Evolutionary conservation across 2,113 vertebrate species (phyloP).

Genomic region (Amia ocellicauda): DNA sequence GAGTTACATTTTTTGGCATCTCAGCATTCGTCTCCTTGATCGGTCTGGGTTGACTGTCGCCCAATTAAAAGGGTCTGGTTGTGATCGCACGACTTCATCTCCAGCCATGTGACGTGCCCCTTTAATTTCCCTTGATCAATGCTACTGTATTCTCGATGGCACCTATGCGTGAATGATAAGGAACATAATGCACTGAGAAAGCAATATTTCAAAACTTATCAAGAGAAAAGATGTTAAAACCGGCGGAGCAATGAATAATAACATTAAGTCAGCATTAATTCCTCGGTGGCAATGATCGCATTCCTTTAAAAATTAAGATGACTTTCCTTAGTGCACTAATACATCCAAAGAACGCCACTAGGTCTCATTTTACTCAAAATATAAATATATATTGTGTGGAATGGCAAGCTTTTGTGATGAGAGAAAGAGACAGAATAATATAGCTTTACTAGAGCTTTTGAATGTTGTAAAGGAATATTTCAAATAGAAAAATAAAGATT

Average conservation of each 20-base stretch:
- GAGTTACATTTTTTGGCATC: too few relatives aligned
- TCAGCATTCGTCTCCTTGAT: too few relatives aligned
- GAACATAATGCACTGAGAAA: background rate
- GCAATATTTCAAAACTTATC: background rate
- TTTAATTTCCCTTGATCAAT: background rate
- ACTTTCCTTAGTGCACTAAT: background rate
- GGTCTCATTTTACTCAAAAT: too few relatives aligned
- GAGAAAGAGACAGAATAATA: too few relatives aligned
- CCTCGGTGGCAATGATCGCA: background rate
- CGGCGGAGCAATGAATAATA: background rate
- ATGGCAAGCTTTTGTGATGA: too few relatives aligned
- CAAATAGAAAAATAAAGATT: too few relatives aligned
- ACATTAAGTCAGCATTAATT: background rate
- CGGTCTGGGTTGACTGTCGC: background rate
- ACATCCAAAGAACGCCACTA: background rate
- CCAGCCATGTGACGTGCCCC: background rate
- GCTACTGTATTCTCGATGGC: background rate
- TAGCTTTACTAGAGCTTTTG: too few relatives aligned
- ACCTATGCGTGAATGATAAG: background rate
- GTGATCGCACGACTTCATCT: background rate
- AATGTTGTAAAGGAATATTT: too few relatives aligned
- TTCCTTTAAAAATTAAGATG: background rate
- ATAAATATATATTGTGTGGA: too few relatives aligned
- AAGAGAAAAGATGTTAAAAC: background rate
- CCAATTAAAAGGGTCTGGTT: background rate